Evolutionary conservation across 2,113 vertebrate genomes (phyloP).

Genomic region (Chitala chitala): DNA sequence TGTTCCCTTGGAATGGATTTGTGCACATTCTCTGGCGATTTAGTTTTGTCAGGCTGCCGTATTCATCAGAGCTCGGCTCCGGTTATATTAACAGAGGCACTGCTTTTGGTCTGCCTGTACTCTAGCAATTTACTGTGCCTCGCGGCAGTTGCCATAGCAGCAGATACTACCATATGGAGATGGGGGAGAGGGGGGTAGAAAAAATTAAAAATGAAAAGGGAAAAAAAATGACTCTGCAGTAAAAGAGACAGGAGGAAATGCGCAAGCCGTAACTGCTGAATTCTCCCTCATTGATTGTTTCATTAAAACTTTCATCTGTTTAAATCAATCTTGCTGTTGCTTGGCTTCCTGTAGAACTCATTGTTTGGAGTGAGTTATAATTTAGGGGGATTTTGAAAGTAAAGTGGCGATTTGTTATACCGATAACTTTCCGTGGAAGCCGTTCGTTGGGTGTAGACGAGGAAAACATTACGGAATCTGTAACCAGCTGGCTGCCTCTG

Average conservation of each 20-base stretch:
- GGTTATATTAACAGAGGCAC: conserved; percentile 1
- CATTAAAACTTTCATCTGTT: not conserved
- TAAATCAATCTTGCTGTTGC: not conserved
- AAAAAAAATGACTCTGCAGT: conserved; percentile 23
- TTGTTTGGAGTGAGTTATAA: not conserved
- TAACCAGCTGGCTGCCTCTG: not conserved
- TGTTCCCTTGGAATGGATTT: not conserved
- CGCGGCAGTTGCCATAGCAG: conserved; percentile 26
- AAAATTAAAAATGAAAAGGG: too few species aligned
- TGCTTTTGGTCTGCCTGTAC: conserved; percentile 4
- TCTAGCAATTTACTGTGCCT: conserved; percentile 9
- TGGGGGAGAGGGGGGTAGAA: not conserved
- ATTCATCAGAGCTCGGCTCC: not conserved
- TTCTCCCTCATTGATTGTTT: not conserved
- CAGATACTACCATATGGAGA: conserved; percentile 15
- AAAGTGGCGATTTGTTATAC: not conserved
- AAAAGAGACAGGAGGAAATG: conserved; percentile 15
- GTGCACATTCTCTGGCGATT: not conserved
- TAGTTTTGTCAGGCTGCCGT: not conserved
- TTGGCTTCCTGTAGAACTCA: not conserved
- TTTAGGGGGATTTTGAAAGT: not conserved
- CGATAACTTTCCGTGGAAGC: not conserved
- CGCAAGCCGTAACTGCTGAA: conserved; percentile 16
- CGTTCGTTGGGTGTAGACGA: not conserved
- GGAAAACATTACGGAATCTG: not conserved